Evolutionary conservation across 2,797 vertebrate genomes (phyloP), one percentile per base, ranked within the genome.

Genomic region (Merluccius polli): DNA sequence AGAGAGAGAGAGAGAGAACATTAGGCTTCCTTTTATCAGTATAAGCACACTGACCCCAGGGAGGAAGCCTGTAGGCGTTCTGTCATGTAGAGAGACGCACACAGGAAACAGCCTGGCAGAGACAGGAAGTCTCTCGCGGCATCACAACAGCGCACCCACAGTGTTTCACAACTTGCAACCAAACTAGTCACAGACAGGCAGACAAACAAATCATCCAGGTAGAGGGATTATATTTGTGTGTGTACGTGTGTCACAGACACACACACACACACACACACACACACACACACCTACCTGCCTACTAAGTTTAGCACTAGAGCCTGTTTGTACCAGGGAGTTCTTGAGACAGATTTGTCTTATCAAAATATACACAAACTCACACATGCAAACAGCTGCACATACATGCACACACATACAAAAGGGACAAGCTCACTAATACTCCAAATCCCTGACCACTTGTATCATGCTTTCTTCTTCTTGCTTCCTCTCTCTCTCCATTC

Each of bases 41-140:
- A 69, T 65, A 82, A 74, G 70, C 83, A 86, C 81, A 82, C 75
- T 86, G 52, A 83, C 87, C 82, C 82, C 69, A 59, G 33, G 81
- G 83, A 87, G 89, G 90, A 91, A 92, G 83, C 77, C 73, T 30
- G 72, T 59, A 68, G 88, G 87, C 89, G 76, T 90, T 90, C 87
- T 87, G 87, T 87, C 83, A 74, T 59, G 78, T 79, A 87, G 79
- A 81, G 73, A 72, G 79, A 81, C 31, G 74, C 81, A 80, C 74
- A 81, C 89, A 91, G 92, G 91, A 92, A 92, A 74, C 84, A 89
- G 86, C 38, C 74, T 84, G 84, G 83, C 84, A 90, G 70, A 83
- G 87, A 85, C 84, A 92, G 90, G 91, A 92, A 90, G 85, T 77
- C 29, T 30, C 73, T 65, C 27, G 36, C 33, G 27, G n/a, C n/a